Conservation (phyloP, 2,888 invertebrate genomes). For the Frankliniella fusca region DNA sequence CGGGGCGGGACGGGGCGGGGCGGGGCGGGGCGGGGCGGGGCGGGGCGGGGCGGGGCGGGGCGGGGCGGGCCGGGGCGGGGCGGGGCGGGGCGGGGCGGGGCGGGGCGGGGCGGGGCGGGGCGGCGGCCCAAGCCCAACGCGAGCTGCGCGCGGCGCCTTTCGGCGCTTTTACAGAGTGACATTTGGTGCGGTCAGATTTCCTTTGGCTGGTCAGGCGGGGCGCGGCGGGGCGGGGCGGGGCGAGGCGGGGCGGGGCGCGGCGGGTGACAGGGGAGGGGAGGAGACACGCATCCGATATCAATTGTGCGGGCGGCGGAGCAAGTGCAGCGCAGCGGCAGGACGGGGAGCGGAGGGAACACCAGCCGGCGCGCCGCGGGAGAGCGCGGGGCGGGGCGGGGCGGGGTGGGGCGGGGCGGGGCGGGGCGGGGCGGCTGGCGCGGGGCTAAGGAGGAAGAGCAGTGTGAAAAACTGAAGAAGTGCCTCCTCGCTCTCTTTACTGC, state of each 20-base stretch:
- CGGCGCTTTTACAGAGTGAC: no score
- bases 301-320: neutral
- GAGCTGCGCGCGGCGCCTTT: no score
- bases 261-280: no score
- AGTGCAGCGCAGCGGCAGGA: neutral
- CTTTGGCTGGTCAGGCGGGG: neutral
- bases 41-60: neutral
- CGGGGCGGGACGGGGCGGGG: neutral
- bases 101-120: neutral
- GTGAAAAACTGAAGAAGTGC: no score
- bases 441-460: no score
- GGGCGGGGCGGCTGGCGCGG: no score
- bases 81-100: neutral
- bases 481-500: no score
- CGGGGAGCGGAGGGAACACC: neutral
- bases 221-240: neutral
- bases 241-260: neutral
- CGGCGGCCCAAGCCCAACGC: neutral
- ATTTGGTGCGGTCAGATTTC: no score
- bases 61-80: neutral
- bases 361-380: slow-evolving; percentile 6
- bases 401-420: no score
- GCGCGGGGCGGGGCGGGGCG: neutral
- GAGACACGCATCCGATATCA: neutral
- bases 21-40: neutral